Conservation (phyloP, 2,888 invertebrate species). For the Stramonita haemastoma region DNA sequence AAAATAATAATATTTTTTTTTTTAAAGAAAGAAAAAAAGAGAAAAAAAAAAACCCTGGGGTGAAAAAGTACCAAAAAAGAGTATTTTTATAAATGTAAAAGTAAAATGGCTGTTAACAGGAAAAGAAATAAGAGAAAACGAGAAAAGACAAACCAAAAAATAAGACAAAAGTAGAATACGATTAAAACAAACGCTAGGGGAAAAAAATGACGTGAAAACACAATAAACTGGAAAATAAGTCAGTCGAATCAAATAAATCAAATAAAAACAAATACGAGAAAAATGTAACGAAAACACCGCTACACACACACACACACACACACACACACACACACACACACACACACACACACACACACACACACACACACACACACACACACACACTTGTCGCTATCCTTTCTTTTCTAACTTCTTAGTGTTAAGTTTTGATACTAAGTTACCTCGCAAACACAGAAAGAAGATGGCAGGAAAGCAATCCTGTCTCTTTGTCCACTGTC, state of each 20-base stretch:
- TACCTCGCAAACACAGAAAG: background rate
- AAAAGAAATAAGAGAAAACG: no score
- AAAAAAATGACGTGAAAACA: background rate
- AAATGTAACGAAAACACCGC: background rate
- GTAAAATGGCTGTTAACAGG: no score
- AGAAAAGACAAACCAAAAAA: no score
- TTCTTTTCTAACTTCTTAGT: background rate
- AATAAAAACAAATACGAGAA: background rate
- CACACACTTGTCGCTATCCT: background rate
- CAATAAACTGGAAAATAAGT: no score
- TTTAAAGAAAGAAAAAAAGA: no score
- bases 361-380: background rate
- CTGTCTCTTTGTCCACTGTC: no score
- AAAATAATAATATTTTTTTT: no score
- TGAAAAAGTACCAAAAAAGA: no score
- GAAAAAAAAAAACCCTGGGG: no score
- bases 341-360: background rate
- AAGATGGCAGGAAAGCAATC: background rate
- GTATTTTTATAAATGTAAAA: no score
- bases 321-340: slow-evolving; percentile 9
- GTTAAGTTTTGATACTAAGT: no score
- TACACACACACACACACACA: background rate
- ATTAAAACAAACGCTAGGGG: background rate
- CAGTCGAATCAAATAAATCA: background rate
- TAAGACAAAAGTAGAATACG: no score